These are phyloP conservation scores for Papilio machaon DNA, from an alignment of 1,140 invertebrate genomes.

Conservation along the genomic window DNA sequence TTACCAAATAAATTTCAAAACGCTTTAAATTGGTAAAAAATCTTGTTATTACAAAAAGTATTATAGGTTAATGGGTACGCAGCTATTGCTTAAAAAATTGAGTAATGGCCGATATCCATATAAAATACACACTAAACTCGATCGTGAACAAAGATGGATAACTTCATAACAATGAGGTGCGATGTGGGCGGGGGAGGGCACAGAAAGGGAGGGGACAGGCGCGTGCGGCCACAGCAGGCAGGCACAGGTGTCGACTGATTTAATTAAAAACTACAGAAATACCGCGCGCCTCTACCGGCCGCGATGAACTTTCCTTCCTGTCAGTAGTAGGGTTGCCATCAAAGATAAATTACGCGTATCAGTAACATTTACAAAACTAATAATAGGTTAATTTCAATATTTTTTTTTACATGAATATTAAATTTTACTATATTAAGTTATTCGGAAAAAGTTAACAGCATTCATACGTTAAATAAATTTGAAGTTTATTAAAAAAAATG, in stretches of 20 bases:
- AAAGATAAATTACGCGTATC: background rate
- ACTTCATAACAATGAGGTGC: conserved; percentile 19
- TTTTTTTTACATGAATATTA: too few species aligned
- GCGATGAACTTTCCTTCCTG: conserved; percentile 47
- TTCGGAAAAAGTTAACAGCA: too few species aligned
- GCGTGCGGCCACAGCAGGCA: conserved; percentile 12
- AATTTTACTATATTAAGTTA: too few species aligned
- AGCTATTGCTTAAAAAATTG: background rate
- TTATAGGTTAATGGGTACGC: background rate
- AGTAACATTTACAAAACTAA: background rate
- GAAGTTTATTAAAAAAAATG: too few species aligned
- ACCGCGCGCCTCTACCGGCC: conserved; percentile 41
- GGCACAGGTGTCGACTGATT: conserved; percentile 66
- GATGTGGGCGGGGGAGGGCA: background rate
- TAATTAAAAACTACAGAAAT: conserved; percentile 64
- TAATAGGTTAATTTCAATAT: too few species aligned
- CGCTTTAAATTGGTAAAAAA: background rate
- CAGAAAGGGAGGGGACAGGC: conserved; percentile 21
- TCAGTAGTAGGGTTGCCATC: conserved; percentile 22
- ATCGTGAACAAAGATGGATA: conserved; percentile 4
- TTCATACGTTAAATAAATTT: too few species aligned
- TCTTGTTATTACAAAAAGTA: background rate
- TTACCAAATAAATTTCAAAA: conserved; percentile 13
- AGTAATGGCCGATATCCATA: background rate
- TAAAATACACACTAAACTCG: background rate